A percentile compares a stretch with the other conserved stretches of the same genome.
Conservation (phyloP, 2,797 vertebrate species). For the Ptychadena robeensis region DNA sequence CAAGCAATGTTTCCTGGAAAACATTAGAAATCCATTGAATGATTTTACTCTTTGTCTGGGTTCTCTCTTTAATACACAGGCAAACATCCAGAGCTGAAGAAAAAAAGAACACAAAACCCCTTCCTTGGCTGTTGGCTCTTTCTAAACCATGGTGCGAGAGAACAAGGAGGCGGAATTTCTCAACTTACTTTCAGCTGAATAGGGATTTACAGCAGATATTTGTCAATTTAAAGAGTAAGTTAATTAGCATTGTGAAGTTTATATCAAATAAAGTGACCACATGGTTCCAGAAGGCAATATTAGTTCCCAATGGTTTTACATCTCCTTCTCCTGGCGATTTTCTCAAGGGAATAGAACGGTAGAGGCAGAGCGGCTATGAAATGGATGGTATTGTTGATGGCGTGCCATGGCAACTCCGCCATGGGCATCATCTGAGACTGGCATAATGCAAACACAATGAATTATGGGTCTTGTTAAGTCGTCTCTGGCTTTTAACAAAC, state of each 20-base stretch:
- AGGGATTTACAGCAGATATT: slow-evolving; percentile 57
- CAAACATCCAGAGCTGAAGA: neutral
- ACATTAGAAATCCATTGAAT: neutral
- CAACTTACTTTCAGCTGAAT: slow-evolving; percentile 44
- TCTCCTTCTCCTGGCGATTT: slow-evolving; percentile 47
- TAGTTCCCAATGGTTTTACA: slow-evolving; percentile 9
- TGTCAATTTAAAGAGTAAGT: slow-evolving; percentile 60
- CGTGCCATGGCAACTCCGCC: slow-evolving; percentile 41
- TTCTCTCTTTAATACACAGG: neutral
- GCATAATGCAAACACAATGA: slow-evolving; percentile 52
- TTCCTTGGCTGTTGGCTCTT: slow-evolving; percentile 33
- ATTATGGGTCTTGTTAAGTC: slow-evolving; percentile 47
- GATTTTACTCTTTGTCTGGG: neutral
- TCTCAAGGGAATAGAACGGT: slow-evolving; percentile 56
- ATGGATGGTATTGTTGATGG: slow-evolving; percentile 36
- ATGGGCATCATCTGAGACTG: slow-evolving; percentile 49
- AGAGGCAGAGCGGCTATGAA: slow-evolving; percentile 12
- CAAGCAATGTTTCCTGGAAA: neutral
- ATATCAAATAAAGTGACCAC: slow-evolving; percentile 59
- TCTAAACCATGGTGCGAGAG: slow-evolving; percentile 46
- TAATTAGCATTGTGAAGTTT: slow-evolving; percentile 57
- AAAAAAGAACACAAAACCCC: slow-evolving; percentile 47
- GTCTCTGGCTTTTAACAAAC: neutral
- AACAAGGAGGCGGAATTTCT: slow-evolving; percentile 45
- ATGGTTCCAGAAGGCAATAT: slow-evolving; percentile 40